Conservation (phyloP, 2,113 vertebrate genomes). For the Epinephelus moara region DNA sequence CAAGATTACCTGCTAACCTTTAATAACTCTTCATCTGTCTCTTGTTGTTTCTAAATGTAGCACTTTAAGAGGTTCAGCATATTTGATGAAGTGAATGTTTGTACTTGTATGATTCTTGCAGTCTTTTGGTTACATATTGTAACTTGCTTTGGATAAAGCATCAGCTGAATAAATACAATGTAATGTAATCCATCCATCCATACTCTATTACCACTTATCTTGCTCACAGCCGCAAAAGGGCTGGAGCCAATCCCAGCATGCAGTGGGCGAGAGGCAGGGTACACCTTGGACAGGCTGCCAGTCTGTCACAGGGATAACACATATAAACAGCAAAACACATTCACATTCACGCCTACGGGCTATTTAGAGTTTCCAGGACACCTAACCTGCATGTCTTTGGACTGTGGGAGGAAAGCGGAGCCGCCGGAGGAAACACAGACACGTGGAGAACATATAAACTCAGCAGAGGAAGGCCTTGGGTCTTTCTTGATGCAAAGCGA, state of each 20-base stretch:
- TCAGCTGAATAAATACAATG: not conserved
- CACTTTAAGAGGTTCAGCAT: not conserved
- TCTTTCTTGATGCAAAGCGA: not conserved
- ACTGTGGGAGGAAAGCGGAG: constrained; percentile 9
- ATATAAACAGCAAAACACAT: constrained; percentile 5
- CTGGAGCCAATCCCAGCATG: constrained; percentile 18
- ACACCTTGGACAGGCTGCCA: not conserved
- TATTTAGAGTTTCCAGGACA: constrained; percentile 1
- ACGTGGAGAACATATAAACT: constrained; percentile 7
- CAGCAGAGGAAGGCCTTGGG: not conserved
- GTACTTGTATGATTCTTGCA: not conserved
- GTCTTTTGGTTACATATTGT: not conserved
- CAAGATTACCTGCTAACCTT: too few relatives aligned
- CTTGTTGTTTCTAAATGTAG: too few relatives aligned
- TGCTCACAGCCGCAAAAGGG: not conserved
- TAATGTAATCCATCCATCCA: not conserved
- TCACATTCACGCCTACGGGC: constrained; percentile 13
- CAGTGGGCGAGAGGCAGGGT: constrained; percentile 12
- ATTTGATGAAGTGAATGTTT: not conserved
- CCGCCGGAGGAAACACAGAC: constrained; percentile 1
- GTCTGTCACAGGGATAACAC: not conserved
- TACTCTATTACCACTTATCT: not conserved
- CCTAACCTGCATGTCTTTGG: constrained; percentile 5
- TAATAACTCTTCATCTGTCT: too few relatives aligned
- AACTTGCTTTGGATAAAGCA: not conserved